These are phyloP conservation scores for Colaptes auratus DNA, from an alignment of 2,113 vertebrate genomes.

Conservation along the genomic window DNA sequence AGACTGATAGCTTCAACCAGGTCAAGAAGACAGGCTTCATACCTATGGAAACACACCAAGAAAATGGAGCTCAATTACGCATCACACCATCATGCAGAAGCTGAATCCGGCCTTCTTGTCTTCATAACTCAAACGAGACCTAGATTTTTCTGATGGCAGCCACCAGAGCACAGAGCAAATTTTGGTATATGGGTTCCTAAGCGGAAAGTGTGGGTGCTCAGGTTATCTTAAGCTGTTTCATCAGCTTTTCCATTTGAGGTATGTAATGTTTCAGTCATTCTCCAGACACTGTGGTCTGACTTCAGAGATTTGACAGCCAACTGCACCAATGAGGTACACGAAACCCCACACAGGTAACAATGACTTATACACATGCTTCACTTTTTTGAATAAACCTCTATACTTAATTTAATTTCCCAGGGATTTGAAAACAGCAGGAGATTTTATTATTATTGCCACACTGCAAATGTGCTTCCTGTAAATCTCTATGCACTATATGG, in stretches of 20 bases:
- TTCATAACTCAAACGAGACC: neutral
- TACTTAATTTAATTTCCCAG: slow-evolving; percentile 51
- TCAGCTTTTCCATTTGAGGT: slow-evolving; percentile 13
- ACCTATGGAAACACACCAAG: slow-evolving; percentile 73
- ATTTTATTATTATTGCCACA: slow-evolving; percentile 44
- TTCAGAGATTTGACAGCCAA: neutral
- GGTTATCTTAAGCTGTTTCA: slow-evolving; percentile 2
- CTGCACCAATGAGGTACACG: neutral
- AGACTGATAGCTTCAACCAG: slow-evolving; percentile 85
- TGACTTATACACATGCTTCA: neutral
- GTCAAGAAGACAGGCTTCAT: slow-evolving; percentile 82
- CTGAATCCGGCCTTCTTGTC: neutral
- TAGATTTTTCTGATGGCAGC: neutral
- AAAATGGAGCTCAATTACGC: neutral
- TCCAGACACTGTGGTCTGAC: neutral
- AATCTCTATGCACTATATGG: slow-evolving; percentile 6
- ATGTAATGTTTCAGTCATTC: neutral
- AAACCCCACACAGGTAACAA: neutral
- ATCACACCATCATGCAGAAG: neutral
- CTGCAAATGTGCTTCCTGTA: slow-evolving; percentile 42
- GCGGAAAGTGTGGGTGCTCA: neutral
- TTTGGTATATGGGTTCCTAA: neutral
- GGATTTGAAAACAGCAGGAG: slow-evolving; percentile 50
- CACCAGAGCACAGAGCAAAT: neutral
- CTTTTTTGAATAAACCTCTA: neutral